phyloP scores from a whole-genome alignment of 2,888 invertebrate species.

The Ochropleura leucogaster region DNA sequence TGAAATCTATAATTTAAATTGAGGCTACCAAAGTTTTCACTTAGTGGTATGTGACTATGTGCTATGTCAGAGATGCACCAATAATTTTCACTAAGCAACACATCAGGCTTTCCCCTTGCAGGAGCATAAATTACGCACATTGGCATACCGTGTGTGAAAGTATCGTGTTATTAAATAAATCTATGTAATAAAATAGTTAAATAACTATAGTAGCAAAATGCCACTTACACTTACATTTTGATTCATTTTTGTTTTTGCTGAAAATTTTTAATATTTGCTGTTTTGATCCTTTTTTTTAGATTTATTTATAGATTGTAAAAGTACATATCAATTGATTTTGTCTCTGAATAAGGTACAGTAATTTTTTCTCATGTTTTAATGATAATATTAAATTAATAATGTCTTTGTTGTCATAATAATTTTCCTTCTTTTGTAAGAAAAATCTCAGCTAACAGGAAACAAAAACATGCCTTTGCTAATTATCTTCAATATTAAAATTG shows the following conservation, averaged over 20 bases:
- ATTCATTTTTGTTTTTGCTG: not conserved
- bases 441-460: not conserved
- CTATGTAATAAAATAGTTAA: conserved; percentile 34
- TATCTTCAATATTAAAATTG: not conserved
- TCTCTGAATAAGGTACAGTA: not conserved
- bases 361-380: not conserved
- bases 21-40: conserved; percentile 61
- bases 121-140: conserved; percentile 73
- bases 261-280: no score
- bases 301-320: no score
- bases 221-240: not conserved
- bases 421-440: not conserved
- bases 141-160: conserved; percentile 74
- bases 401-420: not conserved
- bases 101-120: conserved; percentile 72
- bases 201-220: conserved; percentile 8
- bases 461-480: not conserved
- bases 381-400: not conserved
- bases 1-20: conserved; percentile 29
- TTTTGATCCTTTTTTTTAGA: no score
- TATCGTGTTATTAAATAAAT: conserved; percentile 57
- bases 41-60: conserved; percentile 73
- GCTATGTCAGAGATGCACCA: conserved; percentile 79
- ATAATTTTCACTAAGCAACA: conserved; percentile 75
- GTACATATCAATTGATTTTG: not conserved